These are phyloP conservation scores for Pseudomyrmex gracilis DNA, from an alignment of 1,140 invertebrate genomes.

Conservation along the genomic window DNA sequence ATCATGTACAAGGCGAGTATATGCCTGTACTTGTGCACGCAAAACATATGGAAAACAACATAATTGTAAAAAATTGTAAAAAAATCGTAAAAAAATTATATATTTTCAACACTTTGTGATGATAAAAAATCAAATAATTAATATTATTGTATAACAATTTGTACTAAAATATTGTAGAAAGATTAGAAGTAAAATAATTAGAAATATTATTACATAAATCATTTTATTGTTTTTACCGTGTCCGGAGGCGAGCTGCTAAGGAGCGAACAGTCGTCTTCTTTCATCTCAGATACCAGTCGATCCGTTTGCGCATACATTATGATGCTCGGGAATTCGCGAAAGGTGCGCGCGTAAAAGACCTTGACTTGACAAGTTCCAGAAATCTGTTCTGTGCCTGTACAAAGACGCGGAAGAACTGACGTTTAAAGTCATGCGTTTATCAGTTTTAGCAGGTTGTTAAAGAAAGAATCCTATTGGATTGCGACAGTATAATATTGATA, in stretches of 20 bases:
- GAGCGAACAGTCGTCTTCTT: neutral
- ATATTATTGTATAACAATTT: too few species aligned
- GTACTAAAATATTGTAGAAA: too few species aligned
- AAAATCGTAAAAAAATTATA: too few species aligned
- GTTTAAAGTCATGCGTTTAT: neutral
- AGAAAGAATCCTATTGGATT: neutral
- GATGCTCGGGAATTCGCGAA: neutral
- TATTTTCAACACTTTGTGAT: too few species aligned
- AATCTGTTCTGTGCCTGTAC: constrained; percentile 5
- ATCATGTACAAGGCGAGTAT: neutral
- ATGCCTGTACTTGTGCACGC: too few species aligned
- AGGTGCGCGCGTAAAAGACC: too few species aligned
- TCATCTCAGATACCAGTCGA: neutral
- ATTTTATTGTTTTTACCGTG: constrained; percentile 48
- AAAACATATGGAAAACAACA: too few species aligned
- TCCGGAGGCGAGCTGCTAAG: constrained; percentile 1
- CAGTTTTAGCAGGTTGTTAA: constrained; percentile 52
- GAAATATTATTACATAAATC: neutral
- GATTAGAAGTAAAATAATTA: neutral
- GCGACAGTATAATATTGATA: constrained; percentile 3
- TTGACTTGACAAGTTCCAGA: neutral
- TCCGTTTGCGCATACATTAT: constrained; percentile 53
- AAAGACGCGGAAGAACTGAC: constrained; percentile 51
- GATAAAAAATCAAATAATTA: too few species aligned
- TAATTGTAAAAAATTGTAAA: too few species aligned